Conservation (phyloP, 2,797 vertebrate genomes). For the Cyprinella venusta region DNA sequence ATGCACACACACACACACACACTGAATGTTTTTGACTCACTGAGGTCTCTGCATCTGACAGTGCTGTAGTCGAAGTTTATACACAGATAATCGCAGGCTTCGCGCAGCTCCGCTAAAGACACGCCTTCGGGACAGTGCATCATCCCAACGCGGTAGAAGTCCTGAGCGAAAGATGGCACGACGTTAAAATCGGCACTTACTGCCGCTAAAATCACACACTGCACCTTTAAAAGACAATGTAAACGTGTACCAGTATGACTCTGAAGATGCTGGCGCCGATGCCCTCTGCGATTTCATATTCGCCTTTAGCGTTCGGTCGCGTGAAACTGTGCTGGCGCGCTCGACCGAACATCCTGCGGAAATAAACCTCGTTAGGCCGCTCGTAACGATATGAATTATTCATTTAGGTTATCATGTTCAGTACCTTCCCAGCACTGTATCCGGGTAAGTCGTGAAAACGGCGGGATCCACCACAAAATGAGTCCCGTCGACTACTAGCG, state of each 20-base stretch:
- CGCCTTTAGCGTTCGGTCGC: constrained; percentile 96
- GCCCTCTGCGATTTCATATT: constrained; percentile 97
- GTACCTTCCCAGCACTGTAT: constrained; percentile 98
- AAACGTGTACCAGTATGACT: constrained; percentile 85
- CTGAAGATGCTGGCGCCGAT: constrained; percentile 99
- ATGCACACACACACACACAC: no score
- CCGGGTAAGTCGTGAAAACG: constrained; percentile 96
- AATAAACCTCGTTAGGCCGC: neutral
- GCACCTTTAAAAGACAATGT: no score
- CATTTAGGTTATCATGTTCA: neutral
- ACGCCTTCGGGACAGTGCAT: constrained; percentile 99
- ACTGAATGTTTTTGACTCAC: constrained; percentile 79
- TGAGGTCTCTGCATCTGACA: constrained; percentile 99
- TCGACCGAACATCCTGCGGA: constrained; percentile 96
- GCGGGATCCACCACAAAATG: constrained; percentile 97
- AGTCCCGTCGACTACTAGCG: constrained; percentile 96
- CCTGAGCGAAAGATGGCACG: constrained; percentile 75
- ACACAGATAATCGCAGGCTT: constrained; percentile 99
- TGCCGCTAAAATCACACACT: no score
- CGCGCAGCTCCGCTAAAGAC: constrained; percentile 96
- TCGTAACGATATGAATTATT: no score
- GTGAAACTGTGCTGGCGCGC: constrained; percentile 98
- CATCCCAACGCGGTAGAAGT: constrained; percentile 98
- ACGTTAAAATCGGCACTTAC: neutral
- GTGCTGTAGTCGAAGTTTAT: constrained; percentile 99